phyloP scores from a whole-genome alignment of 2,113 vertebrate species.

The Ceratotherium simum region DNA sequence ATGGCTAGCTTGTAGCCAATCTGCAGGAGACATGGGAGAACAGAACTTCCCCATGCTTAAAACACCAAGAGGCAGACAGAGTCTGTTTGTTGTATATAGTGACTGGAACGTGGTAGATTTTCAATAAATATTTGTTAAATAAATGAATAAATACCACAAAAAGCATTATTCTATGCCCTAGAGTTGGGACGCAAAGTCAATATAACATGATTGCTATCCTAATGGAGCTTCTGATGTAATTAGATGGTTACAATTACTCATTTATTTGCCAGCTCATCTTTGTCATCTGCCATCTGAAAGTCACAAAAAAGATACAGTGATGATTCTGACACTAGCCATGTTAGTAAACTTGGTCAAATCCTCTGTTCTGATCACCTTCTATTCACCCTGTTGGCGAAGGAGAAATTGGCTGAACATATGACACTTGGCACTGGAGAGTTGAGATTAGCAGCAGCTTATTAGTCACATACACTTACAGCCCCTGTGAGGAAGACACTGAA shows the following conservation, averaged over 20 bases:
- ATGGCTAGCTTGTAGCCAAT: neutral
- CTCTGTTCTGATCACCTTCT: neutral
- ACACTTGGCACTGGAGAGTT: neutral
- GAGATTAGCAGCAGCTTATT: neutral
- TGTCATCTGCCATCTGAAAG: neutral
- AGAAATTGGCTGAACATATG: neutral
- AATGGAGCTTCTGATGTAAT: neutral
- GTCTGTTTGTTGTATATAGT: neutral
- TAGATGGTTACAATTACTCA: neutral
- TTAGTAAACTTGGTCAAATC: neutral
- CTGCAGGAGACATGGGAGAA: neutral
- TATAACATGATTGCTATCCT: neutral
- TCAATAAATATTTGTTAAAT: constrained; percentile 28
- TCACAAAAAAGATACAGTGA: neutral
- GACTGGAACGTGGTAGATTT: neutral
- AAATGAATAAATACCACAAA: neutral
- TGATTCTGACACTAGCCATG: neutral
- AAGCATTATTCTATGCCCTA: neutral
- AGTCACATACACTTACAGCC: neutral
- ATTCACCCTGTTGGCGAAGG: neutral
- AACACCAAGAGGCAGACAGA: neutral
- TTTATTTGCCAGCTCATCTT: neutral
- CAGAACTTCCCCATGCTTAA: neutral
- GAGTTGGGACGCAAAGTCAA: neutral
- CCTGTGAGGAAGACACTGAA: neutral